These are phyloP conservation scores for Diogma glabrata DNA, from an alignment of 2,888 invertebrate genomes.

Conservation along the genomic window DNA sequence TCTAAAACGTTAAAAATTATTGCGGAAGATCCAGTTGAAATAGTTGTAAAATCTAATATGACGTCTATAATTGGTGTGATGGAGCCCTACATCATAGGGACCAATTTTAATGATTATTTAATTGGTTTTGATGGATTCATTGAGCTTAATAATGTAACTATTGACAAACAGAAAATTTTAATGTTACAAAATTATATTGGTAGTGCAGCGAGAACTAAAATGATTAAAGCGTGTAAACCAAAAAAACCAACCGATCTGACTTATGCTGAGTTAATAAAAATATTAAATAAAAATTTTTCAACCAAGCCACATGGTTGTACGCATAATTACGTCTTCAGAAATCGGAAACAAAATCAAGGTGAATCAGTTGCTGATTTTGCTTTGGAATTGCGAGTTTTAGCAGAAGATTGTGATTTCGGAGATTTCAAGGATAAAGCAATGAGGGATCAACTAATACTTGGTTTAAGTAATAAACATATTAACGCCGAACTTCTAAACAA, in stretches of 20 bases:
- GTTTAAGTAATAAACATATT: not conserved
- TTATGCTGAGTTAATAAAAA: too few relatives aligned
- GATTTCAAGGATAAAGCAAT: not conserved
- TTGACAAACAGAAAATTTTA: not conserved
- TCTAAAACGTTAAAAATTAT: too few relatives aligned
- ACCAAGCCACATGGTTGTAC: not conserved
- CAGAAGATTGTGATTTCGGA: not conserved
- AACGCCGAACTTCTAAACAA: too few relatives aligned
- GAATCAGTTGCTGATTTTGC: not conserved
- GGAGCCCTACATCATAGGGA: not conserved
- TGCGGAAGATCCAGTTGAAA: too few relatives aligned
- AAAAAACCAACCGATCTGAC: not conserved
- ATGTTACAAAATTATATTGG: not conserved
- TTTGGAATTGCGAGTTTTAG: not conserved
- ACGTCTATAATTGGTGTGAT: too few relatives aligned
- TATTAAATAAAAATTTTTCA: too few relatives aligned
- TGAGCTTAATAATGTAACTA: not conserved
- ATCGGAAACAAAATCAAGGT: not conserved
- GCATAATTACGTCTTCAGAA: not conserved
- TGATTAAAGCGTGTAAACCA: not conserved
- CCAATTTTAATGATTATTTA: not conserved
- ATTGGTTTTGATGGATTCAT: too few relatives aligned
- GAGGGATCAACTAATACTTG: not conserved
- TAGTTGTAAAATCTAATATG: too few relatives aligned
- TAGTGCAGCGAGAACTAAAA: not conserved